Evolutionary conservation across 1,140 invertebrate genomes (phyloP).

Genomic region (Lepidotrigona ventralis): DNA sequence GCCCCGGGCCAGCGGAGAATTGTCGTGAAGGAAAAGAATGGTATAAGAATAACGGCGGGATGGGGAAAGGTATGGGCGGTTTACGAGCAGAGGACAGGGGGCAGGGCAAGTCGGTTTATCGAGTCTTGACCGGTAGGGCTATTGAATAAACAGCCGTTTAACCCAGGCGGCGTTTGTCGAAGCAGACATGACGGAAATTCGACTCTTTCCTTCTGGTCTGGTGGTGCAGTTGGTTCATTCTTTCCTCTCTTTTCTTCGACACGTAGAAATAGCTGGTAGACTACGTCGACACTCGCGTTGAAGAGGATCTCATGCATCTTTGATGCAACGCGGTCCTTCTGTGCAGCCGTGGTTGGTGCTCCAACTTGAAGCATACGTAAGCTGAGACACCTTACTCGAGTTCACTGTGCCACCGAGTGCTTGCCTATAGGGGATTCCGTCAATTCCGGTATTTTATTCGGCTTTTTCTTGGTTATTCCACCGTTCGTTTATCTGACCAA

Average conservation of each 20-base stretch:
- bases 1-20: slow-evolving; percentile 19
- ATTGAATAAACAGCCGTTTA: slow-evolving; percentile 70
- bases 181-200: slow-evolving; percentile 63
- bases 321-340: slow-evolving; percentile 50
- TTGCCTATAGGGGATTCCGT: neutral
- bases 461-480: neutral
- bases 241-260: neutral
- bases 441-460: slow-evolving; percentile 19
- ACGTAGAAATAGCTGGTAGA: slow-evolving; percentile 30
- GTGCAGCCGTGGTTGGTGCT: slow-evolving; percentile 1
- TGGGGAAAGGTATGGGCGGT: slow-evolving; percentile 33
- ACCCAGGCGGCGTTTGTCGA: slow-evolving; percentile 64
- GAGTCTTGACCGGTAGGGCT: slow-evolving; percentile 60
- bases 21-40: neutral
- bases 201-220: slow-evolving; percentile 21
- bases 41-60: neutral
- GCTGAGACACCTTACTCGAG: slow-evolving; percentile 26
- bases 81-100: slow-evolving; percentile 69
- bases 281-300: slow-evolving; percentile 27
- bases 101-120: slow-evolving; percentile 70
- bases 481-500: neutral
- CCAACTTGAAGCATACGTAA: slow-evolving; percentile 37
- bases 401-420: slow-evolving; percentile 7
- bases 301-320: slow-evolving; percentile 61
- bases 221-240: neutral